Percentiles rank a stretch among this genome's conserved stretches.
These are phyloP conservation scores for Chelon labrosus DNA, from an alignment of 2,797 vertebrate species.

Conservation along the genomic window DNA sequence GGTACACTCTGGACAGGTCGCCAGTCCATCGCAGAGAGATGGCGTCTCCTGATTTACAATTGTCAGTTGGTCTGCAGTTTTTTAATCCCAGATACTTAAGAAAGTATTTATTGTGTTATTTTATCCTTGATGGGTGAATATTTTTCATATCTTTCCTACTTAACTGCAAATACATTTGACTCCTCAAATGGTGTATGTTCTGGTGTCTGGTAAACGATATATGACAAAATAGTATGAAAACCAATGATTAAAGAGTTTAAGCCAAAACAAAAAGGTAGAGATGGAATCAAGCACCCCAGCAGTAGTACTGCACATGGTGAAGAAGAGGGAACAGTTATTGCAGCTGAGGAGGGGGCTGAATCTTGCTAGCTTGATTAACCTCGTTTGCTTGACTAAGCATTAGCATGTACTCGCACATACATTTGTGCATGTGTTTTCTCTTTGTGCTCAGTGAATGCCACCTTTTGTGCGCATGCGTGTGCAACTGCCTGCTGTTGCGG, in stretches of 20 bases:
- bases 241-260: too few relatives aligned
- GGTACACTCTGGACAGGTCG: too few relatives aligned
- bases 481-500: constrained; percentile 7
- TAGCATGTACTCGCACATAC: constrained; percentile 1
- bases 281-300: background rate
- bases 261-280: background rate
- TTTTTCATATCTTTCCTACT: too few relatives aligned
- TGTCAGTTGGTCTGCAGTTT: too few relatives aligned
- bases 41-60: too few relatives aligned
- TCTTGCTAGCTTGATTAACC: constrained; percentile 73
- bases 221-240: background rate
- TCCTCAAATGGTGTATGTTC: background rate
- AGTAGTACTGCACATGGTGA: background rate
- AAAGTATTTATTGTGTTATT: too few relatives aligned
- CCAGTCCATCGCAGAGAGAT: too few relatives aligned
- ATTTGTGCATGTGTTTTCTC: constrained; percentile 16
- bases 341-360: constrained; percentile 17
- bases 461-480: constrained; percentile 16
- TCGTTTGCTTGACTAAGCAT: constrained; percentile 74
- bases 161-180: too few relatives aligned
- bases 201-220: background rate
- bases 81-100: too few relatives aligned
- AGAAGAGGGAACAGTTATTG: background rate
- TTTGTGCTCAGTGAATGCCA: constrained; percentile 13
- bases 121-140: too few relatives aligned